Conservation (phyloP, 2,113 vertebrate species). For the Halcyon malimbica region DNA sequence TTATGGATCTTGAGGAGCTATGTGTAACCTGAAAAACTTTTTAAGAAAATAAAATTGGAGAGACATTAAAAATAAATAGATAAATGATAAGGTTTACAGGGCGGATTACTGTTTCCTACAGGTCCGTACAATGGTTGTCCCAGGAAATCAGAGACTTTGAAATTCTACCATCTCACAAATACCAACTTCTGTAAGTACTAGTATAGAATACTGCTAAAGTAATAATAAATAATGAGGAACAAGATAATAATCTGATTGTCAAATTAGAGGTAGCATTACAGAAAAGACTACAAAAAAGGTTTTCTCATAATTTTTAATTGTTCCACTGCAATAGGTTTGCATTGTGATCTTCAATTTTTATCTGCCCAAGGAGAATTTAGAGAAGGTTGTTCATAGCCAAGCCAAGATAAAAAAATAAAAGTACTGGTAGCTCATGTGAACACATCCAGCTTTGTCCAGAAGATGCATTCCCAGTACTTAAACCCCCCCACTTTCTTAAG, state of each 20-base stretch:
- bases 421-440: not conserved
- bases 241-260: not conserved
- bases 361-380: not conserved
- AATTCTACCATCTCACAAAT: not conserved
- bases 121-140: not conserved
- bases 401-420: not conserved
- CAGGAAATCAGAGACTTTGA: not conserved
- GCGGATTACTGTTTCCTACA: not conserved
- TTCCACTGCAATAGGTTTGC: not conserved
- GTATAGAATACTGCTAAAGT: not conserved
- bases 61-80: not conserved
- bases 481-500: not conserved
- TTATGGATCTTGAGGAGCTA: not conserved
- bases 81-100: not conserved
- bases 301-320: not conserved
- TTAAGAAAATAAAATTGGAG: not conserved
- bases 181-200: not conserved
- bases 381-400: not conserved
- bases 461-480: constrained; percentile 16
- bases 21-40: not conserved
- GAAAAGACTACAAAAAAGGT: not conserved
- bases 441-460: not conserved
- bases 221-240: not conserved
- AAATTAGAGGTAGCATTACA: not conserved
- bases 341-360: not conserved